Conservation (phyloP, 1,140 invertebrate genomes). For the Drosophila funebris region DNA sequence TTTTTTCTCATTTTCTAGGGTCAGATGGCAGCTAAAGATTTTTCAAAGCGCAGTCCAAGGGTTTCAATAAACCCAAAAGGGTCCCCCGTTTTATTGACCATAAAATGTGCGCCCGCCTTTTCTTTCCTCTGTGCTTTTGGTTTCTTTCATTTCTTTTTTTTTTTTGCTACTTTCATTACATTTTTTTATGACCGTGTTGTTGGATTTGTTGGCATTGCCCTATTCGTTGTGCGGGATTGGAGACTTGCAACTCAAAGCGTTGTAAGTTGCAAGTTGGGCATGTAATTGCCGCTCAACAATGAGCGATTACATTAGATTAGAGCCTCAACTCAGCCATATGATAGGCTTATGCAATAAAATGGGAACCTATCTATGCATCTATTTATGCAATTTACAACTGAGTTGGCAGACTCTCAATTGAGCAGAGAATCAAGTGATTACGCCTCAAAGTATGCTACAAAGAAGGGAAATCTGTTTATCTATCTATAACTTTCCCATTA, state of each 20-base stretch:
- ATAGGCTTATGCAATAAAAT: not conserved
- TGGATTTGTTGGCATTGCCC: conserved; percentile 35
- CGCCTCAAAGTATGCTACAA: conserved; percentile 21
- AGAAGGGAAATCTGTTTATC: too few relatives aligned
- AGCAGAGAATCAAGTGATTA: not conserved
- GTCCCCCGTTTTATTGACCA: conserved; percentile 70
- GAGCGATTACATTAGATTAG: conserved; percentile 16
- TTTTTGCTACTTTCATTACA: conserved; percentile 49
- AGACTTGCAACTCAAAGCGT: conserved; percentile 5
- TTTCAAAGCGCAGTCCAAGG: conserved; percentile 64
- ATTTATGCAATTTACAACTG: not conserved
- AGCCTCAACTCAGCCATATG: not conserved
- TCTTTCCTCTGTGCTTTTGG: not conserved
- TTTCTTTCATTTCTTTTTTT: conserved; percentile 13
- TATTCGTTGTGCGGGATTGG: conserved; percentile 14
- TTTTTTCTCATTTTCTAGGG: conserved; percentile 11
- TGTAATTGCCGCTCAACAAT: conserved; percentile 44
- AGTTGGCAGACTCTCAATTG: not conserved
- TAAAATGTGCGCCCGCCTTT: conserved; percentile 49
- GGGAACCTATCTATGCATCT: not conserved
- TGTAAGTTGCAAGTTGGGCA: conserved; percentile 32
- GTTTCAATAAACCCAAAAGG: conserved; percentile 66
- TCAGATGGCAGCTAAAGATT: conserved; percentile 54
- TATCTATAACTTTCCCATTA: too few relatives aligned
- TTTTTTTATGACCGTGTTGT: conserved; percentile 32